Conservation (phyloP, 2,888 invertebrate genomes). For the Xanthia icteritia region DNA sequence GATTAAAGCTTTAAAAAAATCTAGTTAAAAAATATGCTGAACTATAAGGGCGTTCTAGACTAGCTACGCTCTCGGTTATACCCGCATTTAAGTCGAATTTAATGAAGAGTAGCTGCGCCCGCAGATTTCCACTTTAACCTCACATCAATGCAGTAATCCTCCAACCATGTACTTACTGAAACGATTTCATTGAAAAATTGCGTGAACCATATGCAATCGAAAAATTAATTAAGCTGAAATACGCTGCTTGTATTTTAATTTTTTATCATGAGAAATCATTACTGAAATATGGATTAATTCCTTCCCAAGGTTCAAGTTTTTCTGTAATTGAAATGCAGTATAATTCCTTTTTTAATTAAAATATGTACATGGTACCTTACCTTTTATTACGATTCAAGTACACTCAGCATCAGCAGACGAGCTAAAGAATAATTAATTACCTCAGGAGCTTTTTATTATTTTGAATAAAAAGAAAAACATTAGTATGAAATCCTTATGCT, state of each 20-base stretch:
- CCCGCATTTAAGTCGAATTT: conserved; percentile 59
- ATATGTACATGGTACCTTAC: neutral
- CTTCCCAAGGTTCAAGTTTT: neutral
- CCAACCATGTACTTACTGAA: conserved; percentile 29
- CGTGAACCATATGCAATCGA: conserved; percentile 19
- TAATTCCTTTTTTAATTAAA: neutral
- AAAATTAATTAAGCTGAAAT: conserved; percentile 40
- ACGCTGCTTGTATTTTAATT: conserved; percentile 10
- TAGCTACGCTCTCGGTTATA: conserved; percentile 13
- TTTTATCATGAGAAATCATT: conserved; percentile 19
- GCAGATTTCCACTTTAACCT: conserved; percentile 36
- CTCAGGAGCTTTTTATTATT: neutral
- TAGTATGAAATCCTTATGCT: neutral
- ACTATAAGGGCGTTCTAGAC: conserved; percentile 28
- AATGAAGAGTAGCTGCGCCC: conserved; percentile 51
- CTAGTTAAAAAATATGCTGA: conserved; percentile 18
- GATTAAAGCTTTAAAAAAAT: conserved; percentile 36
- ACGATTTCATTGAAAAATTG: conserved; percentile 41
- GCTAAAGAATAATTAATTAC: neutral
- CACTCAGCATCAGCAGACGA: no score
- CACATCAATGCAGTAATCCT: conserved; percentile 51
- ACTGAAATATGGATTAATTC: conserved; percentile 15
- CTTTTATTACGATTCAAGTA: neutral
- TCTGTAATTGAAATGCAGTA: neutral
- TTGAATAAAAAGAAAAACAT: neutral